Evolutionary conservation across 2,888 invertebrate genomes (phyloP).

Genomic region (Unio delphinus): DNA sequence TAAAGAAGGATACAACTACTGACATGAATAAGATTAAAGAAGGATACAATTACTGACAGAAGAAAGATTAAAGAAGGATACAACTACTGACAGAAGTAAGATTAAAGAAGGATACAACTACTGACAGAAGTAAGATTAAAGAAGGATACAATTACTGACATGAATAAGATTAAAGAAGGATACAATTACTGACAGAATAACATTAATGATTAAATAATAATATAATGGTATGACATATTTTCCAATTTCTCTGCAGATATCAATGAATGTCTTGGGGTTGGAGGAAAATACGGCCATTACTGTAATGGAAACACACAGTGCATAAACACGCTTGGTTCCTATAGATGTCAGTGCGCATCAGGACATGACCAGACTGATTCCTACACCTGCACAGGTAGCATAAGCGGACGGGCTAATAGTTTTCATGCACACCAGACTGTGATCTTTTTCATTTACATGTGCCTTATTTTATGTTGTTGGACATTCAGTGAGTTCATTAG

Average conservation of each 20-base stretch:
- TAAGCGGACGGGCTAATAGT: constrained; percentile 17
- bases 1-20: too few species aligned
- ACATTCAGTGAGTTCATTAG: constrained; percentile 6
- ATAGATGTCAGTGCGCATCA: constrained; percentile 86
- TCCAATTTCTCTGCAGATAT: constrained; percentile 77
- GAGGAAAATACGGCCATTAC: constrained; percentile 78
- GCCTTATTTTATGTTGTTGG: constrained; percentile 34
- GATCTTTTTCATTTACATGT: constrained; percentile 36
- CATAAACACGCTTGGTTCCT: constrained; percentile 86
- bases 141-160: too few species aligned
- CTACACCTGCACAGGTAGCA: constrained; percentile 58
- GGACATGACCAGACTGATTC: constrained; percentile 77
- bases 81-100: too few species aligned
- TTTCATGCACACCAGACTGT: constrained; percentile 15
- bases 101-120: too few species aligned
- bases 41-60: too few species aligned
- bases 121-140: too few species aligned
- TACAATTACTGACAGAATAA: too few species aligned
- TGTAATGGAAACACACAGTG: constrained; percentile 88
- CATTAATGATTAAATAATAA: too few species aligned
- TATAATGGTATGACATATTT: background rate
- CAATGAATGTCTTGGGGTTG: constrained; percentile 86
- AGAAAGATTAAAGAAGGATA: too few species aligned
- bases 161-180: too few species aligned
- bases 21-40: too few species aligned